These are phyloP conservation scores for Rhinophrynus dorsalis DNA, from an alignment of 2,797 vertebrate species.

Conservation along the genomic window DNA sequence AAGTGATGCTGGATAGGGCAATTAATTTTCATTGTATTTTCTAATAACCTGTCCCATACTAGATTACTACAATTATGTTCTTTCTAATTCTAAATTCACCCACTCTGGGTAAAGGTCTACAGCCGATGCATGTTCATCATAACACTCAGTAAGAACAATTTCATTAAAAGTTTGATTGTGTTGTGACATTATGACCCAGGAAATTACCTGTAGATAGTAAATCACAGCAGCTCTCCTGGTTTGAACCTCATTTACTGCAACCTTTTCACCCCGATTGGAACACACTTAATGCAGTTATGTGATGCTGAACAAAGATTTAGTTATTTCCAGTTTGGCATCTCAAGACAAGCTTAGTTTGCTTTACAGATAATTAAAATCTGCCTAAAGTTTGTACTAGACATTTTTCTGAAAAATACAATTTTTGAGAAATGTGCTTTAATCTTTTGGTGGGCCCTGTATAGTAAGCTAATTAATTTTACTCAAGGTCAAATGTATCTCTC, in stretches of 20 bases:
- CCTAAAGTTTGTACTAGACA: too few relatives aligned
- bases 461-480: too few relatives aligned
- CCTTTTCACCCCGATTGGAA: constrained; percentile 5
- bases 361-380: too few relatives aligned
- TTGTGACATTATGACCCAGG: not conserved
- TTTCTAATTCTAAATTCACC: constrained; percentile 15
- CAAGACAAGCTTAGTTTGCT: too few relatives aligned
- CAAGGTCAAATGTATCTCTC: too few relatives aligned
- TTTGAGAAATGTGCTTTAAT: too few relatives aligned
- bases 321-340: too few relatives aligned
- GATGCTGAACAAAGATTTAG: not conserved
- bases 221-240: not conserved
- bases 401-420: too few relatives aligned
- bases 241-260: constrained; percentile 2
- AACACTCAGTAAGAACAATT: not conserved
- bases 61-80: not conserved
- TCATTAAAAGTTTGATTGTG: constrained; percentile 13
- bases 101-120: constrained; percentile 3
- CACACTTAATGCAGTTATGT: not conserved
- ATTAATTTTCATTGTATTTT: constrained; percentile 4
- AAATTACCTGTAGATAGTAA: not conserved
- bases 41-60: constrained; percentile 12
- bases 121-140: too few relatives aligned
- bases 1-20: constrained; percentile 1
- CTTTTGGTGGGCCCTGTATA: too few relatives aligned